A percentile compares a stretch with the other conserved stretches of the same genome.
phyloP scores from a whole-genome alignment of 2,797 vertebrate genomes.

The Dendrocincla tyrannina region DNA sequence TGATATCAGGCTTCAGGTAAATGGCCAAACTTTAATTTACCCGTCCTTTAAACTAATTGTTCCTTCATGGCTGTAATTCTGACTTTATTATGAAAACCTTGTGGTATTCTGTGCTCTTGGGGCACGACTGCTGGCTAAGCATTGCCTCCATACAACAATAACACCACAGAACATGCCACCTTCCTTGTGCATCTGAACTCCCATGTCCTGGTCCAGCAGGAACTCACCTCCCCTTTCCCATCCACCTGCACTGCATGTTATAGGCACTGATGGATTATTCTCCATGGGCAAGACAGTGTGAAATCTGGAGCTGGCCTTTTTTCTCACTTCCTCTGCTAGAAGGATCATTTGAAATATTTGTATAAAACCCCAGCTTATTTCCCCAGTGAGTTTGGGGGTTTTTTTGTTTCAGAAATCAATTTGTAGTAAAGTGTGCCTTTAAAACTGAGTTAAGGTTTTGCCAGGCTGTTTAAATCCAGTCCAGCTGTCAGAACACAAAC shows the following conservation, averaged over 20 bases:
- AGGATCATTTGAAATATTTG: background rate
- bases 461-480: background rate
- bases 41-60: background rate
- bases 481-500: background rate
- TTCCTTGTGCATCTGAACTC: background rate
- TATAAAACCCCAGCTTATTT: background rate
- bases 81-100: background rate
- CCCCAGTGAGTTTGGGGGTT: background rate
- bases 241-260: background rate
- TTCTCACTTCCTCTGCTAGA: background rate
- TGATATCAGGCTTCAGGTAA: background rate
- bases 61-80: background rate
- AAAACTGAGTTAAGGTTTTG: background rate
- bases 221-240: background rate
- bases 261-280: background rate
- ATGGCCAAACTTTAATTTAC: background rate
- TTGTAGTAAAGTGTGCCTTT: background rate
- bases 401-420: background rate
- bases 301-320: background rate
- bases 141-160: background rate
- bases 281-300: background rate
- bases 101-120: background rate
- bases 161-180: background rate
- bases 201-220: background rate
- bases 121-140: background rate